Evolutionary conservation across 1,140 invertebrate species (phyloP), one percentile per base, ranked within the genome.

Genomic region (Papilio xuthus): DNA sequence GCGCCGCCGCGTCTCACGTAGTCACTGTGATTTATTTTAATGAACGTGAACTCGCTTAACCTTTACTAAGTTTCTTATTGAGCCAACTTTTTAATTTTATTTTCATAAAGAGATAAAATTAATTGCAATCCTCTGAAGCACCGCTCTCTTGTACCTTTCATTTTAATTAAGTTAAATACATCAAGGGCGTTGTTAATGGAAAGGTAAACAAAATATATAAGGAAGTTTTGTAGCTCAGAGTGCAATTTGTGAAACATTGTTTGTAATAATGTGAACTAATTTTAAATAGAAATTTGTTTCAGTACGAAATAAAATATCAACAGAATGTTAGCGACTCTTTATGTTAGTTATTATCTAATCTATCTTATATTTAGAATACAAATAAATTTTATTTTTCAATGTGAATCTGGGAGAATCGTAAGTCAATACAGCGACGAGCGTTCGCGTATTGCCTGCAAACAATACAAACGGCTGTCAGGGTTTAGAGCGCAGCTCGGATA

Each of bases 61-160:
- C 60, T 32, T 28, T 15, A 13, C 13, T 23, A 67, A 67, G 12
- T 32, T 67, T 67, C 60, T 67, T 56, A 56, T 56, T 23, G 60
- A 67, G 56, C 3, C 60, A 20, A 67, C 60, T 18, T 32, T 60
- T 67, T 67, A 67, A 28, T 28, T 67, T 32, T 28, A 2, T 15
- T 18, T 67, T 15, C 26, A 67, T 28, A 28, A 15, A 67, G 60
- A 67, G 60, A 67, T 67, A 67, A 67, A 67, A 67, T 67, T 67
- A 67, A 67, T 67, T 67, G 26, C 60, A 67, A 28, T 67, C 60
- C 60, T 67, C 60, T 67, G 60, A 67, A 26, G 60, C 20, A 67
- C 60, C 23, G 60, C 26, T 18, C 12, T 4, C 20, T 2, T 13
- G 15, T 26, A 63, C 53, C n/a, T 50, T 60, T 26, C 8, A 60